These are phyloP conservation scores for Thera obeliscata DNA, from an alignment of 2,888 invertebrate species.

Conservation along the genomic window DNA sequence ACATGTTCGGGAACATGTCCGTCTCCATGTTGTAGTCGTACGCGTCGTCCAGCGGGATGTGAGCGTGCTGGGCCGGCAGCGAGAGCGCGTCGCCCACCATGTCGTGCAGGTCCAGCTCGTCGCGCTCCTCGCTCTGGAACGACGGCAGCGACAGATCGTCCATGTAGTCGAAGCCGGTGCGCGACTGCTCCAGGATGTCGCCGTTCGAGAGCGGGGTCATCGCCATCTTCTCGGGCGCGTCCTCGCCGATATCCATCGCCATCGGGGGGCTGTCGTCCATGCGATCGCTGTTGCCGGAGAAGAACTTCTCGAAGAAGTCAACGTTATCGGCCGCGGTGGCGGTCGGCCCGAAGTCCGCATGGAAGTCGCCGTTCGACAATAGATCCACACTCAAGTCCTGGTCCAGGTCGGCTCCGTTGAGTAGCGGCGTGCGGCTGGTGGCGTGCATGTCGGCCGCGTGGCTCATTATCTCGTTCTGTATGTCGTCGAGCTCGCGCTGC, in stretches of 20 bases:
- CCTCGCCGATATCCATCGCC: constrained; percentile 72
- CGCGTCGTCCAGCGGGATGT: constrained; percentile 79
- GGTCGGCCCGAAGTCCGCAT: constrained; percentile 68
- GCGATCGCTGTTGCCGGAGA: constrained; percentile 62
- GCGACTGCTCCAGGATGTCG: constrained; percentile 70
- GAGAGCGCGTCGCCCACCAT: constrained; percentile 82
- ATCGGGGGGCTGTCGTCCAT: constrained; percentile 58
- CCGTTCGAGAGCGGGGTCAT: constrained; percentile 73
- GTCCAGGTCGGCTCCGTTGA: constrained; percentile 59
- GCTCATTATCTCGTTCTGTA: constrained; percentile 76
- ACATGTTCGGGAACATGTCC: constrained; percentile 75
- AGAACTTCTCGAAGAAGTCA: constrained; percentile 72
- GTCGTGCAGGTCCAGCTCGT: constrained; percentile 85
- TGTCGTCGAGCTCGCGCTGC: constrained; percentile 74
- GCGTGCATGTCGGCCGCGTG: constrained; percentile 66
- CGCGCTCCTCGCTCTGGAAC: constrained; percentile 71
- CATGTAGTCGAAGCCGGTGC: constrained; percentile 75
- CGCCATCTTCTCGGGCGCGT: constrained; percentile 66
- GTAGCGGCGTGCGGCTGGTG: constrained; percentile 48
- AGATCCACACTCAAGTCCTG: constrained; percentile 62
- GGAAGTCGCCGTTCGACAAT: constrained; percentile 62
- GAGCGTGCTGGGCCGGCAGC: constrained; percentile 69
- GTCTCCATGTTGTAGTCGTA: constrained; percentile 73
- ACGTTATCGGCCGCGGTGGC: constrained; percentile 66
- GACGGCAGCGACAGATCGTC: constrained; percentile 76